Conservation (phyloP, 2,888 invertebrate species). For the Andricus quercusramuli region DNA sequence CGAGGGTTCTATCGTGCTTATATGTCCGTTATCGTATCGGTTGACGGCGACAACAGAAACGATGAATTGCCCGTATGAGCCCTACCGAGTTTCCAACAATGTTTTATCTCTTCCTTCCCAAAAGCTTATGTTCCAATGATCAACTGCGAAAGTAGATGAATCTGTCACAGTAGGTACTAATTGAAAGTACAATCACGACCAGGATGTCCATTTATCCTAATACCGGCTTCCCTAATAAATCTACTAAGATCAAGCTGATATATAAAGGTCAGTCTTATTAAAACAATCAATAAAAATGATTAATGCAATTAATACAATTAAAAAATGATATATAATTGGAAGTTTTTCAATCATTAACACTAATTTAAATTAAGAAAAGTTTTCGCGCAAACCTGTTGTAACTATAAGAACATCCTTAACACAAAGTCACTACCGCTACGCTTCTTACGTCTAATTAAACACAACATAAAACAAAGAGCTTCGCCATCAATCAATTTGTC, state of each 20-base stretch:
- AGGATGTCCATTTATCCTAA: background rate
- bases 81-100: constrained; percentile 27
- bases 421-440: background rate
- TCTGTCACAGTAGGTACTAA: constrained; percentile 12
- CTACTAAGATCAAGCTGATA: background rate
- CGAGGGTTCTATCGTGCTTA: constrained; percentile 35
- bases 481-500: constrained; percentile 36
- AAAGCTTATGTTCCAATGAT: constrained; percentile 20
- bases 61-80: constrained; percentile 43
- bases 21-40: constrained; percentile 16
- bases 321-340: no score
- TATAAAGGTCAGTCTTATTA: background rate
- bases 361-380: no score
- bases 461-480: constrained; percentile 16
- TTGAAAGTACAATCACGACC: constrained; percentile 1
- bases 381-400: no score
- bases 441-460: constrained; percentile 11
- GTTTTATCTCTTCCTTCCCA: constrained; percentile 37
- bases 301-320: no score
- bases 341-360: no score
- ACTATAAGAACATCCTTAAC: no score
- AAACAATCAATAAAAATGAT: no score
- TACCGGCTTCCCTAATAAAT: constrained; percentile 4
- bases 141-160: constrained; percentile 41
- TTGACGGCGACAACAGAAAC: constrained; percentile 49